A percentile compares a stretch with the other conserved stretches of the same genome.
These are phyloP conservation scores for Pristionchus mayeri DNA, from an alignment of 2,888 invertebrate genomes.

Conservation along the genomic window DNA sequence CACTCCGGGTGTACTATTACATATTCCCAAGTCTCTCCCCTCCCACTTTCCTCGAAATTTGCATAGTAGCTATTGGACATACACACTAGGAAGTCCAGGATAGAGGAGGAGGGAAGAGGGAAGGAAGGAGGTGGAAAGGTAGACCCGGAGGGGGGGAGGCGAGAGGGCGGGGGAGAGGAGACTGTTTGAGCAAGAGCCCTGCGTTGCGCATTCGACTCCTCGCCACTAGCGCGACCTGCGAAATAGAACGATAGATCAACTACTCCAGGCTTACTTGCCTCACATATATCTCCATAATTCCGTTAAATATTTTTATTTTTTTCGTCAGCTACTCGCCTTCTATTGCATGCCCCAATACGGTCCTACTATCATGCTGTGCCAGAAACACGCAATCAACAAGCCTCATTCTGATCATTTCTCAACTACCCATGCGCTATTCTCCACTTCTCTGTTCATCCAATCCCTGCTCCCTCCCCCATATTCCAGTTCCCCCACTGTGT, in stretches of 20 bases:
- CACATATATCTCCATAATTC: too few relatives aligned
- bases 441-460: background rate
- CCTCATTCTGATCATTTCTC: background rate
- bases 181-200: conserved; percentile 24
- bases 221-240: background rate
- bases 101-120: background rate
- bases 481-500: conserved; percentile 28
- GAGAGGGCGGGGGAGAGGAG: background rate
- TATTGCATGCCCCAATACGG: too few relatives aligned
- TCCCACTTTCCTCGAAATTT: conserved; percentile 33
- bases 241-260: conserved; percentile 41
- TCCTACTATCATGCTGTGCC: too few relatives aligned
- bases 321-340: too few relatives aligned
- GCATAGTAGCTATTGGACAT: conserved; percentile 41
- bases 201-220: conserved; percentile 28
- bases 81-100: conserved; percentile 15
- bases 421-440: background rate
- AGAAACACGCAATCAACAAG: too few relatives aligned
- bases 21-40: conserved; percentile 38
- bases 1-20: conserved; percentile 32
- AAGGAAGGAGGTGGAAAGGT: background rate
- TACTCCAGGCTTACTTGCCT: too few relatives aligned
- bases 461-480: background rate
- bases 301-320: too few relatives aligned
- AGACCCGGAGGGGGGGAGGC: conserved; percentile 15